Base-by-base conservation (phyloP, 2,797 vertebrate species). In the Notolabrus celidotus region DNA sequence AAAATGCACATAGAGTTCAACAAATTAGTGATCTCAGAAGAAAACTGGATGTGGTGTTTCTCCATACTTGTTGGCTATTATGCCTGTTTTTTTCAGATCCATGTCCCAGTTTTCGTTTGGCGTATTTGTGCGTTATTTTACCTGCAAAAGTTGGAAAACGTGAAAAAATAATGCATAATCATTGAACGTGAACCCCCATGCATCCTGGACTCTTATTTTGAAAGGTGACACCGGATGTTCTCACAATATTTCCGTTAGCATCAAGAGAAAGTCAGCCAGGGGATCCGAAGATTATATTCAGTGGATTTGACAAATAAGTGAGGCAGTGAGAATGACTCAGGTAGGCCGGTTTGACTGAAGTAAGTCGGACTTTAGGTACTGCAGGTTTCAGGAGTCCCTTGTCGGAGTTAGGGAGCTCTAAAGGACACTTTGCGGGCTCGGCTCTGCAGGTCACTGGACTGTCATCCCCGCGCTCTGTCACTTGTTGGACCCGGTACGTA, bases 241-340 rank as follows among this genome's bases (percentile, higher is more conserved):
- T 5, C 16, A 0, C 9, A 8, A 5, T 7, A 5, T 12, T 11
- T 2, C 4, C 0, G 1, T 4, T 1, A 17, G 10, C 41, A 4
- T 31, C 29, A 4, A 31, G 7, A 4, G 42, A 31, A 55, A 76
- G 27, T 77, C 68, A 69, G 15, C 54, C 56, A 20, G 51, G 38
- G 51, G 58, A 56, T 23, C 53, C 67, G 34, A 54, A 81, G 79
- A 89, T 86, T 86, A 90, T 65, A 74, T 68, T 69, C 84, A 85
- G 86, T 86, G 80, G 79, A 85, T 77, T 76, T 83, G 62, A 77
- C 69, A 82, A 78, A 53, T 61, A 25, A 19, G 42, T 50, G 22
- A 10, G 45, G 51, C 22, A n/a, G 12, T 1, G 52, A 58, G 54
- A 58, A 36, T 51, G 77, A 71, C 29, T 31, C 42, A 2, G 46